Base-by-base conservation (phyloP, 2,113 vertebrate species). In the Ceratotherium simum region DNA sequence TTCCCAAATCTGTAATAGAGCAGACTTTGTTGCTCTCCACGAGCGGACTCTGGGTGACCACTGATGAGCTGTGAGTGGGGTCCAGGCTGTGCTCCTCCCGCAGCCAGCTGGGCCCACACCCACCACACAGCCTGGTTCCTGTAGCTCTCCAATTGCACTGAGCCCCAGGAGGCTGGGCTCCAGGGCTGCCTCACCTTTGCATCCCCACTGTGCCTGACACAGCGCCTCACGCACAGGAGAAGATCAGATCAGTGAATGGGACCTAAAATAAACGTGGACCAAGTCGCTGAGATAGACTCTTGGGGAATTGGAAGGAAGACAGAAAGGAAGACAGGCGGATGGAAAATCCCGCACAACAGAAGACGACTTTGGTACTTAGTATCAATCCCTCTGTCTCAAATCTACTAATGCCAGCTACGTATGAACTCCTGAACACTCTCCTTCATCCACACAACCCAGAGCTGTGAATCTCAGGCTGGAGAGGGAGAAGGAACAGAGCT, bases 101-200 rank as follows among this genome's bases (percentile, higher is more conserved):
- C 0, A 42, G 4, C 4, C 0, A 42, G 4, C 4, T 4, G 21
- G 42, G 3, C 27, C 39, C 48, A 17, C 36, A 23, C 7, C 3
- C 1, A 18, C 16, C 75, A 20, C 33, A 36, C 7, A 21, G 18
- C 4, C 5, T 11, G 6, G 11, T 18, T 6, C 31, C 48, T 73
- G 12, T 1, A 14, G 29, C 2, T 14, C 64, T 20, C 39, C 70
- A 31, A 1, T 39, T 67, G 39, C 39, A 20, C 33, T 42, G 76
- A 76, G 13, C 29, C 58, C 65, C 25, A 10, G 21, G 51, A 14
- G 0, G 5, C 3, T 2, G 64, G 33, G 29, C 0, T 1, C 10
- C 65, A n/a, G 46, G 56, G 0, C 31, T n/a, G 6, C 0, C 9
- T 75, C 56, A 9, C 60, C 29, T 92, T 16, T 62, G 20, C 21